Base-by-base conservation (phyloP, 2,113 vertebrate genomes). In the Hydropotes inermis region DNA sequence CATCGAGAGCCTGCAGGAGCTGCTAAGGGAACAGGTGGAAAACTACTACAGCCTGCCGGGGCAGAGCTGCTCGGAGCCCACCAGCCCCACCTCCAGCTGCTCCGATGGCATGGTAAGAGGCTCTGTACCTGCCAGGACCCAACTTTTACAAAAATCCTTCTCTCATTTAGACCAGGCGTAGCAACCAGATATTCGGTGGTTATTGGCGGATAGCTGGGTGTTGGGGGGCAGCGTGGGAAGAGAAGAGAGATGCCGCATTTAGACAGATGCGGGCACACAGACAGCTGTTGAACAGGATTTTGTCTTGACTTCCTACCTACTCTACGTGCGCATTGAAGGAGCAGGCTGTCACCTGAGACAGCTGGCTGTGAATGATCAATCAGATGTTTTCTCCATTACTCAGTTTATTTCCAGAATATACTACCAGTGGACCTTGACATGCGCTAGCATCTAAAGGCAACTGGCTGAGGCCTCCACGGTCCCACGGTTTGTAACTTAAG, bases 1-100 rank as follows among this genome's bases (percentile, higher is more conserved):
- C 99, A 99, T 99, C 19, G 99, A 99, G 97, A 99, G 99, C 97
- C 99, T 99, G 55, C 99, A 99, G 99, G 99, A 99, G 2, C 99
- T 99, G 94, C 99, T 99, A 47, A 98, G 99, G 9, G 99, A 99
- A 94, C 99, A 99, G 98, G 99, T 99, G 98, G 99, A 99, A 91
- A 99, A 98, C 98, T 99, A 99, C 98, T 99, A 99, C 94, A 97
- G 98, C 98, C 99, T 99, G 60, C 98, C 99, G 0, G 99, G 99
- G 88, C 99, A 99, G 98, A 99, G 99, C 98, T 98, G 99, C 98
- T 99, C 99, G 0, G 99, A 99, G 96, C 99, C 99, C 6, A 98
- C 99, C 83, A 99, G 99, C 94, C 99, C 99, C 9, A 98, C 98
- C 25, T 99, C 99, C 98, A 99, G 98, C 98, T 99, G 99, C 98